Conservation (phyloP, 2,888 invertebrate genomes). For the Scaptodrosophila latifasciaeformis region DNA sequence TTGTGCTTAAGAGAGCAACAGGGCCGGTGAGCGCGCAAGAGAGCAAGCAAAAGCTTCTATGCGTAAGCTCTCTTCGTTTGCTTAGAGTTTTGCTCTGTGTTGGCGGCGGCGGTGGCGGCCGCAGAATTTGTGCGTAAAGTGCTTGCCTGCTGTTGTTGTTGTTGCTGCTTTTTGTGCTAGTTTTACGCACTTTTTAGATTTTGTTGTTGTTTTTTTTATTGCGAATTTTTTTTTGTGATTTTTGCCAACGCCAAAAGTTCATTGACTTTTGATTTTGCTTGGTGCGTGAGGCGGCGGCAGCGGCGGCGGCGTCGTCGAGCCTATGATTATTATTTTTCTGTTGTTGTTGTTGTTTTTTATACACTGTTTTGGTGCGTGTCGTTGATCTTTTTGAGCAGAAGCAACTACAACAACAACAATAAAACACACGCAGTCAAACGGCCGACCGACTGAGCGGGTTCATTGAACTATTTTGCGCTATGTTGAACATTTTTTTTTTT, state of each 20-base stretch:
- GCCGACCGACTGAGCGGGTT: slow-evolving; percentile 36
- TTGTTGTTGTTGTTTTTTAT: slow-evolving; percentile 29
- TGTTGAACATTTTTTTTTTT: no score
- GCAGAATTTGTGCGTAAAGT: slow-evolving; percentile 27
- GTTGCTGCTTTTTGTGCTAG: slow-evolving; percentile 21
- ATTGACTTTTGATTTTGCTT: slow-evolving; percentile 33
- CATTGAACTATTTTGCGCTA: slow-evolving; percentile 58
- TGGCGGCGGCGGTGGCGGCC: not conserved
- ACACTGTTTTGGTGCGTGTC: slow-evolving; percentile 55
- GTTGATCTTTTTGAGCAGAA: slow-evolving; percentile 62
- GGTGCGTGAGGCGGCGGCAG: slow-evolving; percentile 31
- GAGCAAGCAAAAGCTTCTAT: not conserved
- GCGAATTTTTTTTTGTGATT: slow-evolving; percentile 3
- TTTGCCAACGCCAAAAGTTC: slow-evolving; percentile 39
- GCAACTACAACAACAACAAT: slow-evolving; percentile 28
- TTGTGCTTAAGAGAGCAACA: not conserved
- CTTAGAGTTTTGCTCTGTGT: not conserved
- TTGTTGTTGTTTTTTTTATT: slow-evolving; percentile 39
- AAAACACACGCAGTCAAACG: slow-evolving; percentile 10
- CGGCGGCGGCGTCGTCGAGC: slow-evolving; percentile 23
- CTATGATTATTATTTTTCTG: slow-evolving; percentile 28
- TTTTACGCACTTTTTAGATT: slow-evolving; percentile 45
- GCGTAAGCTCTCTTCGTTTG: not conserved
- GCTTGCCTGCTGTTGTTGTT: slow-evolving; percentile 9
- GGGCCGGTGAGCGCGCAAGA: not conserved